Base-by-base conservation (phyloP, 2,888 invertebrate genomes). In the Cybosia mesomella region DNA sequence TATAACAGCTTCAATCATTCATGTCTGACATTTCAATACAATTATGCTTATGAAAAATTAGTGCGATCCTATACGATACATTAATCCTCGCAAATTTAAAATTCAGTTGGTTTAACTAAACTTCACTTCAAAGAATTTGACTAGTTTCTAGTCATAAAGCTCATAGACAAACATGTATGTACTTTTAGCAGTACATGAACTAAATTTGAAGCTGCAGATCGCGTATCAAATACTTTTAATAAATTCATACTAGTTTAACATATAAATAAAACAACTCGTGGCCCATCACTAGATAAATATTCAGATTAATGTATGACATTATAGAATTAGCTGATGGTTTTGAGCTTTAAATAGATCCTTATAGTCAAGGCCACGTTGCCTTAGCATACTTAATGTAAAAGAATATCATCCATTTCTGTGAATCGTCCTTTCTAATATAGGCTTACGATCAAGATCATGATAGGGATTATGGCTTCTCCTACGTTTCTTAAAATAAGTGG, bases 321-420 rank as follows among this genome's bases (percentile, higher is more conserved):
- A 73, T 79, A 21, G 60, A 66, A 78, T 74, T 79, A 80, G 80
- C 72, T 58, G 72, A 64, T 64, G 22, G 8, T 24, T 81, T 86
- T 81, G 82, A 84, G 86, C 85, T 86, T 83, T 77, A 81, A 86
- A 86, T 86, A 24, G 67, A 62, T 59, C 69, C 60, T 59, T 83
- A 79, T 70, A 83, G 84, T 86, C 88, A 90, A 89, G 89, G 90
- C 68, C 80, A 70, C 57, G 64, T 72, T 39, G 65, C 28, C 75
- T 81, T 75, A 76, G 65, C 76, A 77, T 79, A 72, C 62, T 60
- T 64, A 54, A 53, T 66, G 67, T 70, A 53, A 36, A 43, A 61
- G 54, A 36, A 54, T 60, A 28, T 65, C 1, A 63, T 60, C 64
- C 10, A 55, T 57, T 62, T 55, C 1, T 10, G 0, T 58, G 49